Base-by-base conservation (phyloP, 2,797 vertebrate species). In the Hozukius guyotensis region DNA sequence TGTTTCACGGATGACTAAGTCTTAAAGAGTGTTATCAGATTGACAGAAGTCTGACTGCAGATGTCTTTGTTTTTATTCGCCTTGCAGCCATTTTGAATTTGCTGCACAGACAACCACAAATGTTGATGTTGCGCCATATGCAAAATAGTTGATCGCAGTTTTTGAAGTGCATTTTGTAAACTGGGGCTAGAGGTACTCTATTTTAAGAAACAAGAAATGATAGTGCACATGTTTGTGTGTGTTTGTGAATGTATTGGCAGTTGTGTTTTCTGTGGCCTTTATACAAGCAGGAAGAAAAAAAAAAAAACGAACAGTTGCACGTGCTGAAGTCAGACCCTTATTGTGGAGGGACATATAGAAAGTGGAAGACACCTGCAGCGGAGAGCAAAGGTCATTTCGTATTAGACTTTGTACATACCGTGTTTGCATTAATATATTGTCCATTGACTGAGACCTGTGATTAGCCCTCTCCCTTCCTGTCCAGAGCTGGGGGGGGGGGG, bases 351-450 rank as follows among this genome's bases (percentile, higher is more conserved):
- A 77, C 64, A 42, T 82, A 80, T 93, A 94, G 91, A 89, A 91
- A 82, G 76, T 81, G 79, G 89, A 82, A 84, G 88, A 93, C 89
- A 96, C 92, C 94, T 96, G 82, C 92, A 94, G 89, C 80, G 72
- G 85, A 90, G 89, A 86, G 93, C 83, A 92, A 87, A 96, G 92
- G 92, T 93, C 88, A 94, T 93, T 84, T 86, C 88, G 81, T 91
- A 89, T 93, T 94, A 91, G 94, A 90, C 92, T 94, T 71, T 91
- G 91, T 89, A 93, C 89, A 94, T 93, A 93, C 89, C 83, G 92
- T 93, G 96, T 97, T 95, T 95, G 95, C 95, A 95, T 98, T 97
- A 96, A 94, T 94, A 95, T 95, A 94, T 95, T 42, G n/a, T 96
- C 91, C 91, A 88, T 90, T 93, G 92, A 96, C 95, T 96, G 97